Percentiles rank a stretch among this genome's conserved stretches.
Evolutionary conservation across 2,113 vertebrate genomes (phyloP).

Genomic region (Pogonocichla stellata): DNA sequence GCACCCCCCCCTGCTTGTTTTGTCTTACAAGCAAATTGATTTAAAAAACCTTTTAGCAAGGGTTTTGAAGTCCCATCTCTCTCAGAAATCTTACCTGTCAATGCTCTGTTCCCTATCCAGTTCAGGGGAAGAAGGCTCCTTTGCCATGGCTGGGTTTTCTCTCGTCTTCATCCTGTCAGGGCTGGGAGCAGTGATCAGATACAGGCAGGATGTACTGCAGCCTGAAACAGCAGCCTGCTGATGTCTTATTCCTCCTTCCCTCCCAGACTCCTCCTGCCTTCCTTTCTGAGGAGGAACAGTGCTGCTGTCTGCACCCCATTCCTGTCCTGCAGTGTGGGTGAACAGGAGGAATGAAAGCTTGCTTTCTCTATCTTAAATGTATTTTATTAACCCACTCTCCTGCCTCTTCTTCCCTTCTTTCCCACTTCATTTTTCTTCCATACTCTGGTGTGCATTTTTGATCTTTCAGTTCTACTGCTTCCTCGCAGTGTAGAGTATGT

Average conservation of each 20-base stretch:
- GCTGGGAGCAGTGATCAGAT: not conserved
- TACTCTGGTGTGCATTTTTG: not conserved
- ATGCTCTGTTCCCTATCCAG: not conserved
- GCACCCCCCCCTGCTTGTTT: not conserved
- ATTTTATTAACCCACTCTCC: not conserved
- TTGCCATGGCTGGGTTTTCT: not conserved
- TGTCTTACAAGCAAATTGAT: conserved; percentile 6
- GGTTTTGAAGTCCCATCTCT: not conserved
- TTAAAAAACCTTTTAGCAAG: not conserved
- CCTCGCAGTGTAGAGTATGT: not conserved
- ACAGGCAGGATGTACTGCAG: not conserved
- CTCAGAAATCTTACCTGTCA: not conserved
- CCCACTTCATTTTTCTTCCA: not conserved
- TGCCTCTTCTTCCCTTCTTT: not conserved
- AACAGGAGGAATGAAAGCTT: not conserved
- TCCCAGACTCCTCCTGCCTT: not conserved
- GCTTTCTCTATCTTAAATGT: not conserved
- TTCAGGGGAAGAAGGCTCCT: not conserved
- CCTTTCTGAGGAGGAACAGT: not conserved
- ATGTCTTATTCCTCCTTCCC: not conserved
- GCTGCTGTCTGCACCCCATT: not conserved
- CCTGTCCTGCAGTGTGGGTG: not conserved
- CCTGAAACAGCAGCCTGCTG: not conserved
- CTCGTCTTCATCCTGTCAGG: not conserved
- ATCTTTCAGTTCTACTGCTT: not conserved